Percentiles rank a stretch among this genome's conserved stretches.
These are phyloP conservation scores for Ochropacha duplaris DNA, from an alignment of 2,888 invertebrate genomes.

Conservation along the genomic window DNA sequence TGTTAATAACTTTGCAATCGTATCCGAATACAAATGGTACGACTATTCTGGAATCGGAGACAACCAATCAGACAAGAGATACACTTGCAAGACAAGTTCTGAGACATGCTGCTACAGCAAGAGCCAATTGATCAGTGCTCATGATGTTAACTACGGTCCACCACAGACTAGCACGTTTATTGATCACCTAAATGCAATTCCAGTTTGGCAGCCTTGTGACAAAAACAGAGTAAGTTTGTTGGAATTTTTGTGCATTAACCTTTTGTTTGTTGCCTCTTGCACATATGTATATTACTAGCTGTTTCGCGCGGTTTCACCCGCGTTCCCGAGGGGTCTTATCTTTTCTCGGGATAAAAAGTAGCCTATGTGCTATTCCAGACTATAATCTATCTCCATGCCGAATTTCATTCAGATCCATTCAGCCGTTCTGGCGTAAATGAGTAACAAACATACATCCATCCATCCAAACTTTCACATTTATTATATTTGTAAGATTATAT, in stretches of 20 bases:
- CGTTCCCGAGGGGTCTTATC: too few species aligned
- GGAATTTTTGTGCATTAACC: not conserved
- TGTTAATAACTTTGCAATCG: not conserved
- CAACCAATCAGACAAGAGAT: not conserved
- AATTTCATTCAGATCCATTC: too few species aligned
- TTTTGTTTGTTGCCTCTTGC: too few species aligned
- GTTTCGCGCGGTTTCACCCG: too few species aligned
- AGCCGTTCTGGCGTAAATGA: too few species aligned
- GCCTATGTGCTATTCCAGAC: too few species aligned
- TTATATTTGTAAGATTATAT: too few species aligned
- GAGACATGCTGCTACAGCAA: constrained; percentile 29
- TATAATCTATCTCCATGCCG: too few species aligned
- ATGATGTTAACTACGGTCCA: constrained; percentile 25
- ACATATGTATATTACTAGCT: too few species aligned
- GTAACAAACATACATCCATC: too few species aligned
- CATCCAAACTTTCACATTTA: too few species aligned
- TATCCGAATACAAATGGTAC: not conserved
- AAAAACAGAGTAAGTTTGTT: constrained; percentile 14
- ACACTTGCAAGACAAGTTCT: constrained; percentile 15
- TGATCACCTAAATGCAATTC: constrained; percentile 30
- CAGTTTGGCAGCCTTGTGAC: constrained; percentile 23
- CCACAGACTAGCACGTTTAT: constrained; percentile 27
- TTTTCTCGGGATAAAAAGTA: too few species aligned
- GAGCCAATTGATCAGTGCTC: constrained; percentile 24
- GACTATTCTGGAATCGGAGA: not conserved